Evolutionary conservation across 2,113 vertebrate species (phyloP), one percentile per base, ranked within the genome.

Genomic region (Laterallus jamaicensis): DNA sequence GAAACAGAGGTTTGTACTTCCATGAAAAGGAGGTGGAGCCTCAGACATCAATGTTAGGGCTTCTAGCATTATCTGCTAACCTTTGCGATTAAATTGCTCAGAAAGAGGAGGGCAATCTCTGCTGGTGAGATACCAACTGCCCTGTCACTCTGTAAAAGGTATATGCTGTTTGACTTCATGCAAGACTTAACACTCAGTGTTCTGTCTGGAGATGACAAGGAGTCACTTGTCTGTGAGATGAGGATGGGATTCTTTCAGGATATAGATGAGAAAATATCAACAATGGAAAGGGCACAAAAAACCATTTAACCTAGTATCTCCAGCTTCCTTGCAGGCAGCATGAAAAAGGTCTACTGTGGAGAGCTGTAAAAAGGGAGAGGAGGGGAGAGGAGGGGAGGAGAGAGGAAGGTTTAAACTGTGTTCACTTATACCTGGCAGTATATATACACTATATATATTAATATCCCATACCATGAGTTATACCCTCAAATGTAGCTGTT

Each of bases 191-290:
- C 3, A 59, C 47, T 8, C 83, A 85, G 47, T 40, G 47, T 92
- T 88, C 74, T 79, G 78, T 92, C 92, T 78, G 47, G 68, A 93
- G 90, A 56, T 71, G 94, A 96, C 54, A 64, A 77, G 39, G 73
- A 79, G 13, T 32, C 42, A 93, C 76, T 83, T 95, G 79, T 90
- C 86, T 71, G 26, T 35, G 77, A 94, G 95, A 35, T 35, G 88
- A 95, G 81, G 88, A 86, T 54, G 37, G 82, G 88, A 93, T 77
- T 90, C 54, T 93, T 88, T 58, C 40, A 56, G 18, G 9, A 3
- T 31, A 44, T 25, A 55, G 50, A 73, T 68, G 62, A 89, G 37
- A 50, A 93, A 84, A 73, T 50, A 64, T 11, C 16, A 31, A 78
- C 74, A 26, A 39, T 28, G 11, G 21, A 82, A 92, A 89, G 35